Conservation (phyloP, 2,888 invertebrate species). For the Holacanthella duospinosa region DNA sequence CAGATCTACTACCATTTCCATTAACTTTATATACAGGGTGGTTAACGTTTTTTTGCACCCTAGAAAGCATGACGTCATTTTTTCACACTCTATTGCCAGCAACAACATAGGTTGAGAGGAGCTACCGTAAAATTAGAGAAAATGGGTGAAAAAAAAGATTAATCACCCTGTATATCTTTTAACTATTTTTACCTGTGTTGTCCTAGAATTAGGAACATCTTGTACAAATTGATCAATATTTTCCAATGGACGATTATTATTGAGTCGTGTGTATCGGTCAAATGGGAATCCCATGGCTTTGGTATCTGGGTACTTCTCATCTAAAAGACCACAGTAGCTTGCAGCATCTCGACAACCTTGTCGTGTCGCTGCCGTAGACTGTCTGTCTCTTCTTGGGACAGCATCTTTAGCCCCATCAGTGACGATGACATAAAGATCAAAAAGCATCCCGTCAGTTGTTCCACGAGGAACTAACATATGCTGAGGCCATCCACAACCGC, state of each 20-base stretch:
- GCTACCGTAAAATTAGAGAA: no score
- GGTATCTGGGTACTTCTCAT: conserved; percentile 65
- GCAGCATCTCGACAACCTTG: conserved; percentile 56
- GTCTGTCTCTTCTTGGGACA: not conserved
- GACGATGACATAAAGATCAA: conserved; percentile 39
- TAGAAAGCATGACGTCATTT: no score
- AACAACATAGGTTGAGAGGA: no score
- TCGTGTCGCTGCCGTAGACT: not conserved
- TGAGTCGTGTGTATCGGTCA: conserved; percentile 7
- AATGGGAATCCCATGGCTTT: conserved; percentile 61
- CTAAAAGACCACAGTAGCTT: conserved; percentile 66
- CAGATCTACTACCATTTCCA: no score
- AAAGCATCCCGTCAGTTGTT: conserved; percentile 37
- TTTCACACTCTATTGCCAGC: no score
- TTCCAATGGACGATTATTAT: not conserved
- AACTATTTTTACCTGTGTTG: conserved; percentile 2
- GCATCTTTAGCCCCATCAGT: conserved; percentile 34
- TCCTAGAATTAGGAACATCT: conserved; percentile 6
- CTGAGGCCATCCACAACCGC: conserved; percentile 40
- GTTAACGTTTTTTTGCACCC: no score
- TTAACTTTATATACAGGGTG: no score
- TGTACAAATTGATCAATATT: conserved; percentile 4
- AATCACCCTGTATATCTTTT: no score
- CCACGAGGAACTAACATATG: conserved; percentile 40
- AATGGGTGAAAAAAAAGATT: no score